These are phyloP conservation scores for Sandelia bainsii DNA, from an alignment of 2,797 vertebrate genomes.

Conservation along the genomic window DNA sequence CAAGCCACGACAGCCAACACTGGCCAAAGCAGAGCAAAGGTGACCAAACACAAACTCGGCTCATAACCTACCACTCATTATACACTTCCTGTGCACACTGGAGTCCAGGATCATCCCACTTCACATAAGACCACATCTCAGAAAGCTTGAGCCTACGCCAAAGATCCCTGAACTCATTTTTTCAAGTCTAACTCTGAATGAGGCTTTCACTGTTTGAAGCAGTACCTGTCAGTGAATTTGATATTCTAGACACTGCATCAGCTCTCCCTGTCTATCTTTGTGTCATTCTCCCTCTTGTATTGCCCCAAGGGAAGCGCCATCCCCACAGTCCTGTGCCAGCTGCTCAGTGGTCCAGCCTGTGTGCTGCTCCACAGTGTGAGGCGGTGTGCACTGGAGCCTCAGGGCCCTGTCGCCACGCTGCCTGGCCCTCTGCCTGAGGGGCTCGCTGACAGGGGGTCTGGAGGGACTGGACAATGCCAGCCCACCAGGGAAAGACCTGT, in stretches of 20 bases:
- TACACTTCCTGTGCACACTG: slow-evolving; percentile 64
- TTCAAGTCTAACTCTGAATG: slow-evolving; percentile 51
- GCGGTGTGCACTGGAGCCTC: slow-evolving; percentile 79
- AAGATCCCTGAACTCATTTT: slow-evolving; percentile 64
- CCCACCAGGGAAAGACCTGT: slow-evolving; percentile 68
- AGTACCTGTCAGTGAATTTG: slow-evolving; percentile 76
- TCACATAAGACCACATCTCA: slow-evolving; percentile 46
- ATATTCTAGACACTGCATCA: slow-evolving; percentile 70
- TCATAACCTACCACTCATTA: slow-evolving; percentile 63
- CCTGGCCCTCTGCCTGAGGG: slow-evolving; percentile 70
- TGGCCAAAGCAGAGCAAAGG: slow-evolving; percentile 67
- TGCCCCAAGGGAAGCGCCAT: slow-evolving; percentile 77
- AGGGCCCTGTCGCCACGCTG: slow-evolving; percentile 77
- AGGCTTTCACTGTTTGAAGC: slow-evolving; percentile 53
- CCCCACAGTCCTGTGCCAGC: slow-evolving; percentile 76
- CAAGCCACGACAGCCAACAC: slow-evolving; percentile 65
- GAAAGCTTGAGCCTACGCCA: slow-evolving; percentile 19
- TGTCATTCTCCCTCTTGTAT: slow-evolving; percentile 68
- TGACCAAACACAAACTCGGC: slow-evolving; percentile 72
- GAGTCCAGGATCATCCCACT: slow-evolving; percentile 48
- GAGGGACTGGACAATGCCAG: slow-evolving; percentile 76
- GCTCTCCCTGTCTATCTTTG: slow-evolving; percentile 78
- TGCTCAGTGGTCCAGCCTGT: slow-evolving; percentile 82
- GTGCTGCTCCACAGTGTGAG: slow-evolving; percentile 71
- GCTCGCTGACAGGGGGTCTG: slow-evolving; percentile 79